Percentiles rank a stretch among this genome's conserved stretches.
Evolutionary conservation across 2,113 vertebrate species (phyloP).

Genomic region (Okapia johnstoni): DNA sequence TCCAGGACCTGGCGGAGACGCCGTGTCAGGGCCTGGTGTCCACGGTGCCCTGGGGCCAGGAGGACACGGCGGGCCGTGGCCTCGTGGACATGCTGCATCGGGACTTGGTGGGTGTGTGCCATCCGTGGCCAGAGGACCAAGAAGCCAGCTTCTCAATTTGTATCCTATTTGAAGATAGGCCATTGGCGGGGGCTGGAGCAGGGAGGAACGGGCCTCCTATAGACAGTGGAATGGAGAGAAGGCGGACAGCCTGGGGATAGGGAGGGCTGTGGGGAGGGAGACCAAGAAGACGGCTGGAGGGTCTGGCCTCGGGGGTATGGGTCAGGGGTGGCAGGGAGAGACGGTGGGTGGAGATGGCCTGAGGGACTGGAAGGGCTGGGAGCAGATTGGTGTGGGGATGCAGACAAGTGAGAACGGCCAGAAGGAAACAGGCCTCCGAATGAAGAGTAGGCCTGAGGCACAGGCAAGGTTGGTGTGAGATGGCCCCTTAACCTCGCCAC

Average conservation of each 20-base stretch:
- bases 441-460: not conserved
- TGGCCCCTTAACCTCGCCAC: constrained; percentile 77
- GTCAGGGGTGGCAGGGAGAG: not conserved
- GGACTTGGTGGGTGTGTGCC: fast-evolving
- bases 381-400: not conserved
- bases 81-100: fast-evolving
- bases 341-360: not conserved
- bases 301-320: not conserved
- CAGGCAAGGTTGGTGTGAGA: too few relatives aligned
- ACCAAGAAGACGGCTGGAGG: not conserved
- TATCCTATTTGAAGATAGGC: not conserved
- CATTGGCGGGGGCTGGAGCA: not conserved
- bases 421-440: not conserved
- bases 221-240: not conserved
- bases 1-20: not conserved
- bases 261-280: fast-evolving
- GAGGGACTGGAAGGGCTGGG: not conserved
- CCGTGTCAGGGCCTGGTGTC: fast-evolving
- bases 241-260: not conserved
- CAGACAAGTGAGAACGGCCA: not conserved
- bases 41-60: fast-evolving
- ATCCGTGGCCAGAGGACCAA: not conserved
- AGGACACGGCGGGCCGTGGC: fast-evolving
- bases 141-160: not conserved
- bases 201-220: not conserved